Conservation (phyloP, 2,888 invertebrate species). For the Melanchra persicariae region DNA sequence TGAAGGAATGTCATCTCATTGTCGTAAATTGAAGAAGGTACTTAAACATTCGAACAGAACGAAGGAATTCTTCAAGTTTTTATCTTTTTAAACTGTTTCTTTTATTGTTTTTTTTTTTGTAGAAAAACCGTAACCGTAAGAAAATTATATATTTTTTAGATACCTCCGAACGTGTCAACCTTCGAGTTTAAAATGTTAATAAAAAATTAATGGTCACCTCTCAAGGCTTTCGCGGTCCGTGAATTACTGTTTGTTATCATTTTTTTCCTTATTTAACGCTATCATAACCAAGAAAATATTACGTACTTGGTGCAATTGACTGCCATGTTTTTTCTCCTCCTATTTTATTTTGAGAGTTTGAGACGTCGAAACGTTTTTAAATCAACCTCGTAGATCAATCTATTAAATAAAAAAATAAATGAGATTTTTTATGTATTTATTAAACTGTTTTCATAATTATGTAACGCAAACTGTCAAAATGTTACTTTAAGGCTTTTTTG, state of each 20-base stretch:
- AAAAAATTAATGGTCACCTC: constrained; percentile 57
- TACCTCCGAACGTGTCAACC: constrained; percentile 49
- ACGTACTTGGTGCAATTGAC: neutral
- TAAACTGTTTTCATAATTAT: no score
- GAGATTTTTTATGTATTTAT: neutral
- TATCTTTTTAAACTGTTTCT: constrained; percentile 32
- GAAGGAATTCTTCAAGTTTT: constrained; percentile 21
- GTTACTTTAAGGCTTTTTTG: no score
- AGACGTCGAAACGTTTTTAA: neutral
- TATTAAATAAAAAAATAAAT: neutral
- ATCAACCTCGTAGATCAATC: neutral
- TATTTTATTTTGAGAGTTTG: neutral
- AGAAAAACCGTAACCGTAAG: constrained; percentile 49
- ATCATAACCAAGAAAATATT: constrained; percentile 24
- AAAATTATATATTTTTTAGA: constrained; percentile 34
- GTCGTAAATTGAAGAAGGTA: constrained; percentile 34
- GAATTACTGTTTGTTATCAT: constrained; percentile 46
- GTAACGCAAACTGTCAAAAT: no score
- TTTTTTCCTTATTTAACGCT: constrained; percentile 43
- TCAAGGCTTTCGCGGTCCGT: constrained; percentile 58
- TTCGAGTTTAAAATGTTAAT: constrained; percentile 49
- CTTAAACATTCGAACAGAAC: constrained; percentile 16
- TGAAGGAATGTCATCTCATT: constrained; percentile 28
- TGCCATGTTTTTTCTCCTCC: neutral
- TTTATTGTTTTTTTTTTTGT: constrained; percentile 28